Conservation (phyloP, 2,113 vertebrate species). For the Aegotheles bennettii region DNA sequence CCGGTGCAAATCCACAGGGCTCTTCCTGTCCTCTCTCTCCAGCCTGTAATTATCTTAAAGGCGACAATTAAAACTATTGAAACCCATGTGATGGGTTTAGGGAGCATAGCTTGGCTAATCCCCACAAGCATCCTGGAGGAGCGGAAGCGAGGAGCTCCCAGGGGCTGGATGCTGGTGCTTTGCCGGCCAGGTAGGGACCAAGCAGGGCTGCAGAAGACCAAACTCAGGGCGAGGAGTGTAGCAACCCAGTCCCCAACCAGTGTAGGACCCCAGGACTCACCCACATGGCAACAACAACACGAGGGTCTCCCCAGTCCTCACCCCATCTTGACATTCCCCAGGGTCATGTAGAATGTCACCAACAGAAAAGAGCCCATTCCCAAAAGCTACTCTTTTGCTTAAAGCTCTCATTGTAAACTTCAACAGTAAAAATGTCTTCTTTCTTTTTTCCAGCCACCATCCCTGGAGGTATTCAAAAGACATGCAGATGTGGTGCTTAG, state of each 20-base stretch:
- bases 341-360: not conserved
- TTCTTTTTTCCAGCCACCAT: too few species aligned
- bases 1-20: constrained; percentile 9
- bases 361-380: not conserved
- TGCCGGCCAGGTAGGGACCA: not conserved
- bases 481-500: too few species aligned
- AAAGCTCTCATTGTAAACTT: not conserved
- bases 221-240: not conserved
- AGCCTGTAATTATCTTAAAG: constrained; percentile 62
- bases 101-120: constrained; percentile 26
- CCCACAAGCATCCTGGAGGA: not conserved
- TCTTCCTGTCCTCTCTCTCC: not conserved
- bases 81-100: constrained; percentile 44
- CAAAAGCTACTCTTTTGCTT: not conserved
- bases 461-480: too few species aligned
- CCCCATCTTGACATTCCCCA: accelerated
- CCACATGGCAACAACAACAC: not conserved
- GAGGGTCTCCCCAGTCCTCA: not conserved
- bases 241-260: not conserved
- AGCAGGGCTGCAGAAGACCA: not conserved
- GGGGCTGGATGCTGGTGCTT: not conserved
- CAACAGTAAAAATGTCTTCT: not conserved
- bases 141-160: not conserved
- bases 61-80: constrained; percentile 57
- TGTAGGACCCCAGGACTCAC: not conserved